Percentiles rank a stretch among this genome's conserved stretches.
Conservation (phyloP, 2,888 invertebrate species). For the Smittia sp. region DNA sequence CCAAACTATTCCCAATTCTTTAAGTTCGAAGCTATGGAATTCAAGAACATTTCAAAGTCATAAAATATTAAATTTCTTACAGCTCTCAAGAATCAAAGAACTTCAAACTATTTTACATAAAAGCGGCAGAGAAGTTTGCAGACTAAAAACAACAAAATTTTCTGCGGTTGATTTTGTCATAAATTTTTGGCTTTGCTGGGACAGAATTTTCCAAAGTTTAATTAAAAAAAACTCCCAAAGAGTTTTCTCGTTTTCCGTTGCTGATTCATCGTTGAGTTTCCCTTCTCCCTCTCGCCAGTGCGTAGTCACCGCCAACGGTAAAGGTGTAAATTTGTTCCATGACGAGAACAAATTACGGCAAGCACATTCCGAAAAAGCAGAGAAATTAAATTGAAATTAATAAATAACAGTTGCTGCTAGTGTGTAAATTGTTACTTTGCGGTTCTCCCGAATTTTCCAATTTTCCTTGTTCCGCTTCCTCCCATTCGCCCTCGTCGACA, state of each 20-base stretch:
- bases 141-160: background rate
- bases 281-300: background rate
- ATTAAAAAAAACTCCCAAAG: background rate
- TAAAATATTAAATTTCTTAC: too few species aligned
- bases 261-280: background rate
- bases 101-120: background rate
- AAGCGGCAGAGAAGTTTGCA: background rate
- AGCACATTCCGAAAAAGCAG: slow-evolving; percentile 12
- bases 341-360: slow-evolving; percentile 39
- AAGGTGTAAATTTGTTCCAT: slow-evolving; percentile 31
- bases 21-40: too few species aligned
- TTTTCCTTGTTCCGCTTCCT: slow-evolving; percentile 20
- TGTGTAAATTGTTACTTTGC: slow-evolving; percentile 31
- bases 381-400: slow-evolving; percentile 40
- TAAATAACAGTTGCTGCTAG: slow-evolving; percentile 35
- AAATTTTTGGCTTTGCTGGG: slow-evolving; percentile 18
- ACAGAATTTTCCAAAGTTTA: background rate
- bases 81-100: background rate
- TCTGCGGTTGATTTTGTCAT: slow-evolving; percentile 23
- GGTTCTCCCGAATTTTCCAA: slow-evolving; percentile 30
- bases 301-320: background rate
- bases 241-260: background rate
- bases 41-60: too few species aligned
- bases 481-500: background rate
- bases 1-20: too few species aligned